Percentiles rank a stretch among this genome's conserved stretches.
These are phyloP conservation scores for Penaeus monodon DNA, from an alignment of 2,888 invertebrate species.

Conservation along the genomic window DNA sequence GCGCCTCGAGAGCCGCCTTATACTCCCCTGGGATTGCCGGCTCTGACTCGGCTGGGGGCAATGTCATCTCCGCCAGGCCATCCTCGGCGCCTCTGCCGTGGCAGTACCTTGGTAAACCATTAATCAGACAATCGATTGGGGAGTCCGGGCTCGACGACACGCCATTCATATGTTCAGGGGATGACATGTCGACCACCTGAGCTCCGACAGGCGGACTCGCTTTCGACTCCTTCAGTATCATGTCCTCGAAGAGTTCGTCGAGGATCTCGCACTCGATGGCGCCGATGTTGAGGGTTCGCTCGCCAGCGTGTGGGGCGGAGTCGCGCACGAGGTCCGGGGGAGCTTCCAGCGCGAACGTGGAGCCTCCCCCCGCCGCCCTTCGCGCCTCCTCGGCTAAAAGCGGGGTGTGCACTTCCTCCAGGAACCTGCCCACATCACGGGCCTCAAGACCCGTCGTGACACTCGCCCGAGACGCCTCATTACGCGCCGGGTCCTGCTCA, in stretches of 20 bases:
- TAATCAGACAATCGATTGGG: too few species aligned
- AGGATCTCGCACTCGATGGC: constrained; percentile 32
- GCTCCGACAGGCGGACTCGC: too few species aligned
- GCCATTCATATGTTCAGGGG: too few species aligned
- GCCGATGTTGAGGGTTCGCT: constrained; percentile 8
- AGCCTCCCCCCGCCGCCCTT: too few species aligned
- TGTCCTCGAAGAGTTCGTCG: constrained; percentile 28
- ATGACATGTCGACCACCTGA: too few species aligned
- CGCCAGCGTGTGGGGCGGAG: neutral
- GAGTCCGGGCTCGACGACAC: too few species aligned
- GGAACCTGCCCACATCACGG: constrained; percentile 3
- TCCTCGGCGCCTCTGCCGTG: too few species aligned
- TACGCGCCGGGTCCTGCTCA: neutral
- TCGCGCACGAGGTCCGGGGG: too few species aligned
- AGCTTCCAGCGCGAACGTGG: too few species aligned
- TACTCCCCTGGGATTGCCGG: neutral
- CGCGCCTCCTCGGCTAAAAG: too few species aligned
- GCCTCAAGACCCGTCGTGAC: neutral
- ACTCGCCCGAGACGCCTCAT: neutral
- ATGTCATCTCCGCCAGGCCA: neutral
- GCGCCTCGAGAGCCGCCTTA: neutral
- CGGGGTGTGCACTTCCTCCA: neutral
- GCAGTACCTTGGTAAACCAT: too few species aligned
- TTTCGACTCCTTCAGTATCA: constrained; percentile 7
- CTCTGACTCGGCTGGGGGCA: too few species aligned